Conservation (phyloP, 2,888 invertebrate genomes). For the Drosophila prostipennis region DNA sequence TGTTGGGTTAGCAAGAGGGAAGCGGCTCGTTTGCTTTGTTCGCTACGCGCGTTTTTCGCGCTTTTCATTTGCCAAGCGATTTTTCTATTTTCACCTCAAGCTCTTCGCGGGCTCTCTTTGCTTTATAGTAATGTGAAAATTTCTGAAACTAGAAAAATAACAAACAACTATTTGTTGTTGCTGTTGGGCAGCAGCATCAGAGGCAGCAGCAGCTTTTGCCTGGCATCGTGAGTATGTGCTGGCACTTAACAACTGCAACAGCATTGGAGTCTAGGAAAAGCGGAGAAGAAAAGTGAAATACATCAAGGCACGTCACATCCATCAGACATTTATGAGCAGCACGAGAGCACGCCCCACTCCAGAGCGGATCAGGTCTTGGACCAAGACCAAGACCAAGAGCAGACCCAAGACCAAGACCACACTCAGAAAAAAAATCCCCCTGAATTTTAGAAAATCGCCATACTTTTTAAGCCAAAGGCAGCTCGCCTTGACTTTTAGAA, state of each 20-base stretch:
- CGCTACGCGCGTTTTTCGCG: conserved; percentile 73
- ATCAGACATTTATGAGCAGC: conserved; percentile 77
- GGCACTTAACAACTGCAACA: conserved; percentile 67
- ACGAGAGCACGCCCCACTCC: conserved; percentile 72
- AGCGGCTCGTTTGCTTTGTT: conserved; percentile 66
- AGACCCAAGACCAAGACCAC: conserved; percentile 26
- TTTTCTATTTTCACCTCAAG: conserved; percentile 71
- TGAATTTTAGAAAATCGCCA: no score
- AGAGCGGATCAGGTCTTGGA: conserved; percentile 29
- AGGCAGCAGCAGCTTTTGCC: conserved; percentile 23
- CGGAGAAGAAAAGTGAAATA: conserved; percentile 68
- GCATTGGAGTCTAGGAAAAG: conserved; percentile 44
- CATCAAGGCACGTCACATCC: conserved; percentile 78
- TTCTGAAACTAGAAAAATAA: conserved; percentile 72
- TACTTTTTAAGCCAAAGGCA: no score
- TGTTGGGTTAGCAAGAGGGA: conserved; percentile 2
- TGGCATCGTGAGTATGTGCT: conserved; percentile 59
- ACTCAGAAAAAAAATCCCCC: no score
- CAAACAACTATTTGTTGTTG: conserved; percentile 49
- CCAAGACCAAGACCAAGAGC: conserved; percentile 45
- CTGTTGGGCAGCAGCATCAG: conserved; percentile 25
- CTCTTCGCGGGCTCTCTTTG: conserved; percentile 50
- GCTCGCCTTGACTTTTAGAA: no score
- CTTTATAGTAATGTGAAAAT: conserved; percentile 76
- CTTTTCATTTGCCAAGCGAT: conserved; percentile 73